Evolutionary conservation across 1,140 invertebrate genomes (phyloP).

Genomic region (Proctacanthus coquilletti): DNA sequence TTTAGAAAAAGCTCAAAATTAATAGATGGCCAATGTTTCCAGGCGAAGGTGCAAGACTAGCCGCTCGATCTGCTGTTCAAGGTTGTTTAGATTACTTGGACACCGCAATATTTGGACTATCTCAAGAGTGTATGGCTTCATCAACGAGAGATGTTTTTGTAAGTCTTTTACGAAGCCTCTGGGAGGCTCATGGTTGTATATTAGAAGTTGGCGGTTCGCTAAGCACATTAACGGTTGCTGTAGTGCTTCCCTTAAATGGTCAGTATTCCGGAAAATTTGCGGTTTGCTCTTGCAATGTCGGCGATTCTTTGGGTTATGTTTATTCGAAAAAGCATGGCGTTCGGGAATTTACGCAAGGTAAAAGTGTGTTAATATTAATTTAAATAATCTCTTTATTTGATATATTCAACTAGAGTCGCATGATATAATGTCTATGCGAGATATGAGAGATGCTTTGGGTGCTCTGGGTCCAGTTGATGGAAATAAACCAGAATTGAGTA

Average conservation of each 20-base stretch:
- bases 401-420: conserved; percentile 52
- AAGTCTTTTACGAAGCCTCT: conserved; percentile 64
- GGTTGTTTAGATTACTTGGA: conserved; percentile 77
- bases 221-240: conserved; percentile 70
- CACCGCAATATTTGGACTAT: conserved; percentile 47
- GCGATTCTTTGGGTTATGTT: conserved; percentile 78
- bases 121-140: conserved; percentile 18
- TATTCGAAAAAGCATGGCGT: conserved; percentile 64
- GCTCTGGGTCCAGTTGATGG: conserved; percentile 82
- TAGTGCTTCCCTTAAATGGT: conserved; percentile 45
- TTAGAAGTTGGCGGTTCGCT: conserved; percentile 72
- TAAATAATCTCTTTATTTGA: not conserved
- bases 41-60: conserved; percentile 69
- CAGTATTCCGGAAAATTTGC: conserved; percentile 39
- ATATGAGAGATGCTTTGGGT: conserved; percentile 83
- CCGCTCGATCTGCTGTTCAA: conserved; percentile 76
- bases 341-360: conserved; percentile 53
- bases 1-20: too few relatives aligned
- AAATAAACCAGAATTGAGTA: conserved; percentile 74
- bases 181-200: conserved; percentile 76
- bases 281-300: conserved; percentile 82
- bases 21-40: too few relatives aligned
- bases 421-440: conserved; percentile 72
- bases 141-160: conserved; percentile 53
- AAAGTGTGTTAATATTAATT: conserved; percentile 5